phyloP scores from a whole-genome alignment of 2,797 vertebrate species.

The Microctenopoma steveboyesi region DNA sequence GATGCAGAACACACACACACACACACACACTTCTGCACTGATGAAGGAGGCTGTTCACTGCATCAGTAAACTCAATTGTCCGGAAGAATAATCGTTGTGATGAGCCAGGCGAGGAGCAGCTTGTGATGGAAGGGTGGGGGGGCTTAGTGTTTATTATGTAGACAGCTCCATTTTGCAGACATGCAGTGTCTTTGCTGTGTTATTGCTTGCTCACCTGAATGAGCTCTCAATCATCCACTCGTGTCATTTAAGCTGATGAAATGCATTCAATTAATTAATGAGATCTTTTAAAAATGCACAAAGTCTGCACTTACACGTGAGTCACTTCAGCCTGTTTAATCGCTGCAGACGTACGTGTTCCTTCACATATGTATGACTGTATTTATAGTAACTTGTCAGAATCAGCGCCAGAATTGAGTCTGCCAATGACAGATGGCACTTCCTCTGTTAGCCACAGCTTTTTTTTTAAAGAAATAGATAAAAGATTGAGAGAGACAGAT shows the following conservation, averaged over 20 bases:
- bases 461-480: constrained; percentile 48
- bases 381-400: constrained; percentile 75
- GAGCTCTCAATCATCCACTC: constrained; percentile 27
- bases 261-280: constrained; percentile 13
- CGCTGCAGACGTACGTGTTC: constrained; percentile 47
- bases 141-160: constrained; percentile 19
- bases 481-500: constrained; percentile 32
- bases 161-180: constrained; percentile 20
- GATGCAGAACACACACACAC: constrained; percentile 26
- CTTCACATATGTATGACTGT: constrained; percentile 73
- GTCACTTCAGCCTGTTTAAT: constrained; percentile 21
- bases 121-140: not conserved
- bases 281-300: not conserved
- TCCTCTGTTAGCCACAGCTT: constrained; percentile 66
- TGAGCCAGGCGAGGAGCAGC: constrained; percentile 26
- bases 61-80: constrained; percentile 60
- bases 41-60: constrained; percentile 31
- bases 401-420: constrained; percentile 54
- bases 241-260: not conserved
- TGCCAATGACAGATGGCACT: constrained; percentile 79
- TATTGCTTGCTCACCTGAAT: constrained; percentile 17
- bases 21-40: constrained; percentile 2
- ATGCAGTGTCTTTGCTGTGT: not conserved
- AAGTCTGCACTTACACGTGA: constrained; percentile 13
- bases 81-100: constrained; percentile 54